phyloP scores from a whole-genome alignment of 2,888 invertebrate genomes.

The Bursaphelenchus okinawaensis region DNA sequence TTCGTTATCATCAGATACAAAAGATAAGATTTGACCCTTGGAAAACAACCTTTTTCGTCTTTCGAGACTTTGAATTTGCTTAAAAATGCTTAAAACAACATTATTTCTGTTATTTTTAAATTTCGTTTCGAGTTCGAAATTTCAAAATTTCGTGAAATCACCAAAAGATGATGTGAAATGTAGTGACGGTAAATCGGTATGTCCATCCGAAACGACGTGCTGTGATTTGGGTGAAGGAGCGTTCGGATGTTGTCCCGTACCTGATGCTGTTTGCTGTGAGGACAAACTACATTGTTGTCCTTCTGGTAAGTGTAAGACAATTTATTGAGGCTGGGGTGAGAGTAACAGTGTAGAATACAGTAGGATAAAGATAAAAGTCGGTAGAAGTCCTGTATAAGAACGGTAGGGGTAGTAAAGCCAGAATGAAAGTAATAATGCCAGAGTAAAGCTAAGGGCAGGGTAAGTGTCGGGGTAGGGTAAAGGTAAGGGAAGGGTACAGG shows the following conservation, averaged over 20 bases:
- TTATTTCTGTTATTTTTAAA: neutral
- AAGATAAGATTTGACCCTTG: neutral
- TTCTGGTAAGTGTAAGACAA: neutral
- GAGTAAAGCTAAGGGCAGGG: too few relatives aligned
- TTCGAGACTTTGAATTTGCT: too few relatives aligned
- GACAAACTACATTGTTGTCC: neutral
- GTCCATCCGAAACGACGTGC: neutral
- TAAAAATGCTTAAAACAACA: neutral
- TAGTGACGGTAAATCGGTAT: neutral
- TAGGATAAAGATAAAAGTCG: too few relatives aligned
- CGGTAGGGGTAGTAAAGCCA: too few relatives aligned
- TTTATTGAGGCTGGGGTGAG: too few relatives aligned
- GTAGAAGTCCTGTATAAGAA: too few relatives aligned
- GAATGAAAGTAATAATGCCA: too few relatives aligned
- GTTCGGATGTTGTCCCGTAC: neutral
- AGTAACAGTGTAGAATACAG: too few relatives aligned
- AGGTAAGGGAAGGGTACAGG: too few relatives aligned
- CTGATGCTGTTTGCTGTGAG: neutral
- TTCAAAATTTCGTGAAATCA: too few relatives aligned
- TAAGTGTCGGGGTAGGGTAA: too few relatives aligned
- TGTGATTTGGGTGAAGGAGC: neutral
- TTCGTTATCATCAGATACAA: neutral
- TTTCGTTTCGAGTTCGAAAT: too few relatives aligned
- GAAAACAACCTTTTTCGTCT: neutral
- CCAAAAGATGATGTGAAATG: neutral